phyloP scores from a whole-genome alignment of 2,113 vertebrate species.

The Benitochromis conjunctus region DNA sequence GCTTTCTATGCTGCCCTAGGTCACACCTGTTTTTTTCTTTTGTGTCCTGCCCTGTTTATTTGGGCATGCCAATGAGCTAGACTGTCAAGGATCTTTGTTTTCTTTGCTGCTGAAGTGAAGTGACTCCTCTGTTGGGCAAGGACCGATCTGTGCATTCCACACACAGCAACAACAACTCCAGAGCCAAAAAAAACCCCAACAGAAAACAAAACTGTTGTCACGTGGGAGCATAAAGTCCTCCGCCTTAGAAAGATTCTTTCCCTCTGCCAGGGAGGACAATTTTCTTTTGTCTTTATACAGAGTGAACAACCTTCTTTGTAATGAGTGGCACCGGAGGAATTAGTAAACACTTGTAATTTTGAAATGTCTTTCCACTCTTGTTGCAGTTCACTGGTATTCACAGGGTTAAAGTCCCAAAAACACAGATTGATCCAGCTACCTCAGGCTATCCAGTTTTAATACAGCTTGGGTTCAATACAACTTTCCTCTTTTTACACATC shows the following conservation, averaged over 20 bases:
- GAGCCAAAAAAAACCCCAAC: slow-evolving; percentile 1
- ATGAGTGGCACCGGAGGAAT: not conserved
- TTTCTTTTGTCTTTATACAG: not conserved
- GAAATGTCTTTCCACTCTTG: slow-evolving; percentile 51
- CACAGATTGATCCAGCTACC: slow-evolving; percentile 32
- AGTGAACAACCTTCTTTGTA: slow-evolving; percentile 18
- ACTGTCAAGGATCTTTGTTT: slow-evolving; percentile 12
- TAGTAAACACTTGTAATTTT: slow-evolving; percentile 21
- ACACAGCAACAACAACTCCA: slow-evolving; percentile 16
- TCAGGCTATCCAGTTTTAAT: slow-evolving; percentile 52
- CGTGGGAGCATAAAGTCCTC: not conserved
- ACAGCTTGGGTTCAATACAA: not conserved
- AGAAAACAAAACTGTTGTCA: slow-evolving; percentile 17
- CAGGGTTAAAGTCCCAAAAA: not conserved
- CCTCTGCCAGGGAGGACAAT: not conserved
- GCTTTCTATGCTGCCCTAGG: not conserved
- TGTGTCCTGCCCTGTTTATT: not conserved
- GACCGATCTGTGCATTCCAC: slow-evolving; percentile 18
- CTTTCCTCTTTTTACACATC: slow-evolving; percentile 1
- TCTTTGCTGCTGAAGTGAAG: not conserved
- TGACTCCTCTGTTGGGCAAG: not conserved
- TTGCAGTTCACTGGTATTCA: slow-evolving; percentile 17
- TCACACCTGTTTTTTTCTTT: not conserved
- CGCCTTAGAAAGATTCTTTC: not conserved
- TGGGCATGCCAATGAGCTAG: not conserved